These are phyloP conservation scores for Chironomus tepperi DNA, from an alignment of 1,140 invertebrate genomes.

Conservation along the genomic window DNA sequence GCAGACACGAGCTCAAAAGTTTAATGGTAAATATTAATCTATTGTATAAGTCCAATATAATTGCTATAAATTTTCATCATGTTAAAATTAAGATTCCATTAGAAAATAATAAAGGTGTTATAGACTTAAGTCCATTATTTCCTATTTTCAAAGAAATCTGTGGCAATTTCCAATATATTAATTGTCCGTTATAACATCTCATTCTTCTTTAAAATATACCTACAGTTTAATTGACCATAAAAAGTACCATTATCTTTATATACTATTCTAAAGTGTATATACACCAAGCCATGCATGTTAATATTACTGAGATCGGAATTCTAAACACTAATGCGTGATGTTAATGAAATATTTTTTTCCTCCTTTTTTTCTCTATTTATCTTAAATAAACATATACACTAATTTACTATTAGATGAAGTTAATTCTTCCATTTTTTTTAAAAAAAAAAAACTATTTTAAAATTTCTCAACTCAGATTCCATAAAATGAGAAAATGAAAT, in stretches of 20 bases:
- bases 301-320: slow-evolving; percentile 5
- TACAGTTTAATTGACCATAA: slow-evolving; percentile 21
- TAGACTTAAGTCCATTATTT: too few relatives aligned
- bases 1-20: slow-evolving; percentile 42
- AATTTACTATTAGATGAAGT: slow-evolving; percentile 7
- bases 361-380: background rate
- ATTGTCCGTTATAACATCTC: too few relatives aligned
- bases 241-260: slow-evolving; percentile 20
- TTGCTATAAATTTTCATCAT: too few relatives aligned
- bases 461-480: too few relatives aligned
- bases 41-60: too few relatives aligned
- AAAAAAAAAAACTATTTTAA: background rate
- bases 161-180: background rate
- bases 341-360: background rate
- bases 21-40: slow-evolving; percentile 41
- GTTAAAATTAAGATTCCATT: too few relatives aligned
- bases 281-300: background rate
- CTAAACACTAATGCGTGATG: background rate
- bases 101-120: too few relatives aligned
- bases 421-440: background rate
- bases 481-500: too few relatives aligned
- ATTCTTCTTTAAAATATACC: background rate
- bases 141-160: background rate
- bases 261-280: background rate
- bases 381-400: slow-evolving; percentile 2